Conservation (phyloP, 1,140 invertebrate species). For the Atopsyche davidsoni region DNA sequence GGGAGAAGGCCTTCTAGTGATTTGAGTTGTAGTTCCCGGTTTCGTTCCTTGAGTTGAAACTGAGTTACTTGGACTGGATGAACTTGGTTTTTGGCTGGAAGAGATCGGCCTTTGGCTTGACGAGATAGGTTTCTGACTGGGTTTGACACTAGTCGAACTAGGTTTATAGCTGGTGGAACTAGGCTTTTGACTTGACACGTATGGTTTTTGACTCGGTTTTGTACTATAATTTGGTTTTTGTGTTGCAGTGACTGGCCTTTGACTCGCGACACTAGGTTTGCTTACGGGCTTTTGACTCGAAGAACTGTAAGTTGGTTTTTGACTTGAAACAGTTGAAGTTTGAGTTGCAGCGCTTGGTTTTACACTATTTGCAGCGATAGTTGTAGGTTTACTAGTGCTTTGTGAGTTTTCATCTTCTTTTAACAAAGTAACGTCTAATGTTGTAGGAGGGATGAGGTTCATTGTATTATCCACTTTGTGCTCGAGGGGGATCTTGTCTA, state of each 20-base stretch:
- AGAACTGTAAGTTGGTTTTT: background rate
- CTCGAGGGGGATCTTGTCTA: conserved; percentile 32
- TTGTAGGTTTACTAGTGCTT: conserved; percentile 29
- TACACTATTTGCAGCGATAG: conserved; percentile 11
- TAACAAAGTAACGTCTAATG: conserved; percentile 13
- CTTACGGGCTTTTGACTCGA: background rate
- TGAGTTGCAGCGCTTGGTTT: background rate
- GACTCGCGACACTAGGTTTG: background rate
- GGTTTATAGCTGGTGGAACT: background rate
- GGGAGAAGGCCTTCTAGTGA: conserved; percentile 13
- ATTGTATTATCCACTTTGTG: conserved; percentile 5
- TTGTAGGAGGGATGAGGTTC: conserved; percentile 2
- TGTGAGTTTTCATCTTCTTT: conserved; percentile 32
- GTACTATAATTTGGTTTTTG: no score
- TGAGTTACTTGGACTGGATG: conserved; percentile 23
- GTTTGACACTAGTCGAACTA: background rate
- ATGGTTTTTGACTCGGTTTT: no score
- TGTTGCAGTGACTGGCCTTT: background rate
- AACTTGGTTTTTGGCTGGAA: conserved; percentile 8
- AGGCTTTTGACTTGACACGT: conserved; percentile 2
- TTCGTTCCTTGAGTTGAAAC: conserved; percentile 11
- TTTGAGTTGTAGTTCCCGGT: background rate
- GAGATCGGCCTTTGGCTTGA: conserved; percentile 9
- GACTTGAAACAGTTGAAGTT: background rate
- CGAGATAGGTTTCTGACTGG: conserved; percentile 1